Evolutionary conservation across 2,888 invertebrate species (phyloP).

Genomic region (Heliothis peltigera): DNA sequence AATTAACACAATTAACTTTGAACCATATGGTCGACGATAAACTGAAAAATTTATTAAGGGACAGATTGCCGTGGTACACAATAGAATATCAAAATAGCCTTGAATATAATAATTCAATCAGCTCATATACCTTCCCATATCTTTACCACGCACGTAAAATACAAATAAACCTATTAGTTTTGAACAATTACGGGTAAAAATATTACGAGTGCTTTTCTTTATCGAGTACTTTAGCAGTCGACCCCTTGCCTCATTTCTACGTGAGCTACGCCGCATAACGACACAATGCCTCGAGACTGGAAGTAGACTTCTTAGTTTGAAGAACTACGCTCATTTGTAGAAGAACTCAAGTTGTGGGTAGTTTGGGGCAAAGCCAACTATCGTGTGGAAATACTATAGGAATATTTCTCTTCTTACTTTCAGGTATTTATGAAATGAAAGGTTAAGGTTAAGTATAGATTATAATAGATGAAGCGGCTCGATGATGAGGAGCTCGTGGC

Average conservation of each 20-base stretch:
- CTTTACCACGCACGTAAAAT: no score
- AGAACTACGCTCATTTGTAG: constrained; percentile 35
- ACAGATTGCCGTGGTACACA: no score
- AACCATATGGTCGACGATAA: no score
- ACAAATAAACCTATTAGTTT: neutral
- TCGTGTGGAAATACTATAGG: neutral
- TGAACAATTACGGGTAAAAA: neutral
- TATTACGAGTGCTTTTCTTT: constrained; percentile 1
- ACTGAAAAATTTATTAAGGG: no score
- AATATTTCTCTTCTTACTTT: neutral
- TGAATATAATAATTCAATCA: no score
- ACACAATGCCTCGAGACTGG: constrained; percentile 21
- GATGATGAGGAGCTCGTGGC: no score
- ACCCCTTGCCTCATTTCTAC: constrained; percentile 12
- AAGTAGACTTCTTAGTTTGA: constrained; percentile 19
- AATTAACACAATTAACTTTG: no score
- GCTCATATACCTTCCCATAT: no score
- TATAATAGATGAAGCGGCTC: no score
- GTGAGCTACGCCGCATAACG: constrained; percentile 15
- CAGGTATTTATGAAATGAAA: neutral
- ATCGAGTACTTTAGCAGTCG: constrained; percentile 18
- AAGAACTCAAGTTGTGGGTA: constrained; percentile 20
- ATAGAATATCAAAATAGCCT: no score
- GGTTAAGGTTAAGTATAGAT: no score
- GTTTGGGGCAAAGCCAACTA: constrained; percentile 15